Conservation (phyloP, 1,140 invertebrate genomes). For the Cecropterus lyciades region DNA sequence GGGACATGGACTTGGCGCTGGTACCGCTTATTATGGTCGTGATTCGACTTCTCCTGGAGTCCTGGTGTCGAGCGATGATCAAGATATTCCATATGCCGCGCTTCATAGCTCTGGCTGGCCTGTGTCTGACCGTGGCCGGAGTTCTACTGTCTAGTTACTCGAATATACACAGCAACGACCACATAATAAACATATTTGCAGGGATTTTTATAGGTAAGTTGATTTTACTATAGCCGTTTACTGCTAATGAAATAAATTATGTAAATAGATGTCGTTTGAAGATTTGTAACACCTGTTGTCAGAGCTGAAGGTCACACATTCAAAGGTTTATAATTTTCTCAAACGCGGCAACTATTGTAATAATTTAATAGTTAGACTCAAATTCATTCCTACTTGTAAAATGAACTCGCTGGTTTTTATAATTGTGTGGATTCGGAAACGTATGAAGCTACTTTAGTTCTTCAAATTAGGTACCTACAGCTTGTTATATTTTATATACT, state of each 20-base stretch:
- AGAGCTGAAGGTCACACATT: slow-evolving; percentile 21
- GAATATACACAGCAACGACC: slow-evolving; percentile 64
- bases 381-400: slow-evolving; percentile 26
- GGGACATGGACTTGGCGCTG: slow-evolving; percentile 82
- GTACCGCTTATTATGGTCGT: slow-evolving; percentile 84
- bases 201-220: slow-evolving; percentile 77
- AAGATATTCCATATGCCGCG: slow-evolving; percentile 83
- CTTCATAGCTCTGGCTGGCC: slow-evolving; percentile 78
- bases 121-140: slow-evolving; percentile 79
- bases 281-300: slow-evolving; percentile 16
- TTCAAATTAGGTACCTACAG: too few species aligned
- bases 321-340: not conserved
- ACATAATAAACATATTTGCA: slow-evolving; percentile 78
- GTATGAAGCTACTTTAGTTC: too few species aligned
- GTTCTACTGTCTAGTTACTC: slow-evolving; percentile 77
- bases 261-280: not conserved
- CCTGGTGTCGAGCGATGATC: slow-evolving; percentile 84
- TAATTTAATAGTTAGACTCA: not conserved
- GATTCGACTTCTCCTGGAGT: slow-evolving; percentile 82
- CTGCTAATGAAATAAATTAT: slow-evolving; percentile 19
- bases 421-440: too few species aligned
- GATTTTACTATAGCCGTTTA: not conserved
- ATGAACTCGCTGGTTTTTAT: too few species aligned
- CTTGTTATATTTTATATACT: too few species aligned
- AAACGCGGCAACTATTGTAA: slow-evolving; percentile 9